Evolutionary conservation across 2,797 vertebrate genomes (phyloP), one percentile per base, ranked within the genome.

Genomic region (Uromys caudimaculatus): DNA sequence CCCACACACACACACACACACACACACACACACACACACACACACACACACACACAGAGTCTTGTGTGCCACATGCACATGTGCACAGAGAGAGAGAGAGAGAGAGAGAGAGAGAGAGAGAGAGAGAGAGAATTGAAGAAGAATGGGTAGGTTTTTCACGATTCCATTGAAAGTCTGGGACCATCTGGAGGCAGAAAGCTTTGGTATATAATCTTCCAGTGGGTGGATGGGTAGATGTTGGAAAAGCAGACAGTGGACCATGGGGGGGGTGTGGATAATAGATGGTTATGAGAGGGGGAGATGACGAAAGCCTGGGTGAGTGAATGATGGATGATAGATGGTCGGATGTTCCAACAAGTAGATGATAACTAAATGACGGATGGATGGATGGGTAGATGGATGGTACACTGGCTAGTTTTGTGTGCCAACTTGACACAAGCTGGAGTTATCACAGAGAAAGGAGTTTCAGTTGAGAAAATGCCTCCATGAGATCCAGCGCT

Each of bases 131-230:
- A 73, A 9, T 71, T n/a, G 19, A n/a, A 69, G 38, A 60, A 60
- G 58, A 60, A 60, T 27, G 71, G 27, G 27, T 29, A 47, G 41
- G 3, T 44, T 19, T 50, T 60, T 41, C 11, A 24, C 12, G 54
- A 29, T 2, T 14, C 32, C 21, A 19, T 29, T 0, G 16, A 11
- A 16, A n/a, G 52, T 32, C n/a, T 81, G 52, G 24, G 76, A 81
- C 76, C 60, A 27, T 3, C 29, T 76, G 7, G 0, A 14, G 4
- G 29, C 38, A 1, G 0, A 27, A n/a, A 44, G 14, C 4, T n/a
- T 38, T 47, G 47, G 62, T 32, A 4, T 38, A 64, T 1, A 16
- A n/a, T 27, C 17, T 29, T n/a, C 44, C n/a, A 60, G 24, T 23
- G 67, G n/a, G 4, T 79, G 62, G 32, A 4, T 11, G 4, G 32